Evolutionary conservation across 2,113 vertebrate genomes (phyloP), one percentile per base, ranked within the genome.

Genomic region (Tachysurus fulvidraco): DNA sequence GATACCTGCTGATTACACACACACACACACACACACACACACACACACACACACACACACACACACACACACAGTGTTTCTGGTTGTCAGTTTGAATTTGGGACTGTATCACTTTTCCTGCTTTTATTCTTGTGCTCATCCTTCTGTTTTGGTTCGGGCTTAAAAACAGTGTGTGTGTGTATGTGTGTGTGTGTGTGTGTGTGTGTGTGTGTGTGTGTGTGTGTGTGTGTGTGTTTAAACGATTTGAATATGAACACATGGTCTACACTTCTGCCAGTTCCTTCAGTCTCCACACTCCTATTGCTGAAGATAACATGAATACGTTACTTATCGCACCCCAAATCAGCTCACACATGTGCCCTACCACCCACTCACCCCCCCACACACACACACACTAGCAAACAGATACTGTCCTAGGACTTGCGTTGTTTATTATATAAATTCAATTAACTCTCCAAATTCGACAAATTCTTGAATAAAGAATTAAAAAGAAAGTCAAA

Each of bases 281-380:
- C 77, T 86, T 81, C 77, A 59, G 64, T 41, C 64, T 81, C 50
- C 65, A 86, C 77, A 46, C 64, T 69, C 62, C 41, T n/a, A 17
- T 8, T 30, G 16, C 76, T n/a, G 62, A 41, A 67, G 50, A 80
- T 67, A 57, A 80, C 50, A 69, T 19, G 36, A 69, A 80, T 62
- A 80, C 46, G 28, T 86, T 86, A 79, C 62, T 80, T 67, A 86
- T 86, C 77, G 21, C 25, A 46, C 76, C 76, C 41, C 30, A 80
- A 67, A 79, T 85, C 74, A 79, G 84, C 44, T 78, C 54, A 16
- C 30, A 44, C 55, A 50, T 50, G 7, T 36, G 50, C 41, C 41
- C 73, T 17, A 13, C 81, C 60, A 82, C 81, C 4, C 59, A 64
- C 80, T 0, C 2, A 59, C 78, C 59, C 14, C 19, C 55, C 19